Evolutionary conservation across 2,113 vertebrate genomes (phyloP), one percentile per base, ranked within the genome.

Genomic region (Bubalus kerabau): DNA sequence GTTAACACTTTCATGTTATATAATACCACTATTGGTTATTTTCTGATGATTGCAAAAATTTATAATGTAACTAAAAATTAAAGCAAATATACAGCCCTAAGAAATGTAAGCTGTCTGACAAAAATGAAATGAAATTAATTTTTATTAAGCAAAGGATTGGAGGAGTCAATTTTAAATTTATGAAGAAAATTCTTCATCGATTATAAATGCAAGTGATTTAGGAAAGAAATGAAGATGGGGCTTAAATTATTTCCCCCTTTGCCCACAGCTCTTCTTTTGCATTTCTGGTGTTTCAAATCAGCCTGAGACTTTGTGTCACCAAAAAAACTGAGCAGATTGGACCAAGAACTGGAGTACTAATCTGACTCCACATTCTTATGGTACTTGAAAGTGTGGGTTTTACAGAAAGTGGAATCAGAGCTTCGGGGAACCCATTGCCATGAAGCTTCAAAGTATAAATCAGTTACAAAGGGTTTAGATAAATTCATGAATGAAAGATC

Each of bases 401-500:
- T 83, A 94, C 81, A 95, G 94, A 92, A 88, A 97, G 91, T 30
- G 16, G 46, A 89, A 95, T 87, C 71, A 62, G 24, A 86, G 64
- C 81, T 84, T 92, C 46, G 30, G 60, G 26, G 26, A 90, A 95
- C n/a, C 97, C 88, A 90, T 82, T 95, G 87, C 81, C 74, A 56
- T 80, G 40, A 96, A 76, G 48, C 43, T 81, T 71, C n/a, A 95
- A 96, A 97, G 84, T 94, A 95, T 84, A 96, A 95, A 94, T 96
- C 62, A 84, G 62, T 84, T 85, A 57, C 36, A 97, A 95, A 85
- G 13, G 80, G 80, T 62, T 96, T 97, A 95, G 30, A 87, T 83
- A 97, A 97, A 97, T 97, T 90, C 43, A 87, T 95, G 71, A 97
- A 94, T 94, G 96, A 96, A 95, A 95, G 46, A 81, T n/a, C 87